Conservation (phyloP, 2,888 invertebrate genomes). For the Tachina lurida region DNA sequence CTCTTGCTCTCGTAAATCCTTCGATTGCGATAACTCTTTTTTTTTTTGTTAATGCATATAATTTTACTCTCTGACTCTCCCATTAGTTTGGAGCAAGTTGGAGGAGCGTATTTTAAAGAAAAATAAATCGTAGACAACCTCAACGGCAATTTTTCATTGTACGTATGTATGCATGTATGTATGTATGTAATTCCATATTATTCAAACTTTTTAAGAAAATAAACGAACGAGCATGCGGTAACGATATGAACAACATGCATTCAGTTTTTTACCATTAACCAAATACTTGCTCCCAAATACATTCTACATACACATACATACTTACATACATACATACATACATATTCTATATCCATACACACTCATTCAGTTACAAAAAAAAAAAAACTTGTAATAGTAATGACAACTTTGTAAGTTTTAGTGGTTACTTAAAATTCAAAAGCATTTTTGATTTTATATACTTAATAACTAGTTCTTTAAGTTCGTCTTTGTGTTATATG, state of each 20-base stretch:
- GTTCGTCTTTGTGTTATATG: too few relatives aligned
- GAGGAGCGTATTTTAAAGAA: slow-evolving; percentile 37
- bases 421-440: background rate
- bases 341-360: background rate
- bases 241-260: slow-evolving; percentile 43
- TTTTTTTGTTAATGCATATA: too few relatives aligned
- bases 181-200: slow-evolving; percentile 33
- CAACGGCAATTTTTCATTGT: slow-evolving; percentile 52
- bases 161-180: too few relatives aligned
- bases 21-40: background rate
- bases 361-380: background rate
- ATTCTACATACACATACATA: background rate
- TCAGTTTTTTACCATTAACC: slow-evolving; percentile 34
- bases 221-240: slow-evolving; percentile 18
- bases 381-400: slow-evolving; percentile 1
- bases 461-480: too few relatives aligned
- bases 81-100: slow-evolving; percentile 31
- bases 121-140: slow-evolving; percentile 40
- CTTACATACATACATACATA: background rate
- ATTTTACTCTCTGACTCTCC: background rate
- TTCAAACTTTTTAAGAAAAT: slow-evolving; percentile 48
- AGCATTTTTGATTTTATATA: too few relatives aligned
- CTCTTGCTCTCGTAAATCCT: slow-evolving; percentile 9
- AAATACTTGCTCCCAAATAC: slow-evolving; percentile 1
- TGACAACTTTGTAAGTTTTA: slow-evolving; percentile 3